Evolutionary conservation across 1,140 invertebrate genomes (phyloP).

Genomic region (Macrostomum lignano): DNA sequence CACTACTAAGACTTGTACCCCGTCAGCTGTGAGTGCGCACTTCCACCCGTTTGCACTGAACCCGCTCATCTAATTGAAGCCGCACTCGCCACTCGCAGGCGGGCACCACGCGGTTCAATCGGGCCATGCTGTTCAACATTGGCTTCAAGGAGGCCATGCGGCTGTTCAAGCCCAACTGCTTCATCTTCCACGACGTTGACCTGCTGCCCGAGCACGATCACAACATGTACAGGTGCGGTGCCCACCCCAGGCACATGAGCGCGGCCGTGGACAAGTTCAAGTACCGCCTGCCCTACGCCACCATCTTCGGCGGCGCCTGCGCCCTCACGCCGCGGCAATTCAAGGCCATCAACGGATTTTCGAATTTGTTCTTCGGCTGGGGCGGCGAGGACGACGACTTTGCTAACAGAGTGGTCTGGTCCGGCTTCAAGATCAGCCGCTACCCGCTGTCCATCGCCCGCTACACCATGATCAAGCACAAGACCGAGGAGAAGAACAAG

Average conservation of each 20-base stretch:
- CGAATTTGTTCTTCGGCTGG: slow-evolving; percentile 58
- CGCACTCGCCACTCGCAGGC: too few relatives aligned
- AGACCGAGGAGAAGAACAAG: slow-evolving; percentile 56
- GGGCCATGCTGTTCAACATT: slow-evolving; percentile 68
- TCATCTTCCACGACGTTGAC: slow-evolving; percentile 81
- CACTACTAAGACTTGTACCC: too few relatives aligned
- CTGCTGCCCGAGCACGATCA: slow-evolving; percentile 55
- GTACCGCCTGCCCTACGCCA: slow-evolving; percentile 58
- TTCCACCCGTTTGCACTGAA: too few relatives aligned
- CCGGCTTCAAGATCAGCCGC: slow-evolving; percentile 26
- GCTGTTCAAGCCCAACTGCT: slow-evolving; percentile 36
- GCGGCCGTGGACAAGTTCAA: slow-evolving; percentile 63
- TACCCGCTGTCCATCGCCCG: slow-evolving; percentile 56
- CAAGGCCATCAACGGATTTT: slow-evolving; percentile 51
- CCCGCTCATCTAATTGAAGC: too few relatives aligned
- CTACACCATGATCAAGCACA: slow-evolving; percentile 64
- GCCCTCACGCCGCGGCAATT: slow-evolving; percentile 36
- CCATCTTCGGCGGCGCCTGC: slow-evolving; percentile 48
- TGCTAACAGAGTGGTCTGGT: background rate
- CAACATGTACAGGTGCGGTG: slow-evolving; percentile 59
- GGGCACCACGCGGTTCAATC: slow-evolving; percentile 39
- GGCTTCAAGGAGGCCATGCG: slow-evolving; percentile 46
- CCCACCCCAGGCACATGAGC: slow-evolving; percentile 68
- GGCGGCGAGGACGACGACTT: slow-evolving; percentile 39
- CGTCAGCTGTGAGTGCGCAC: too few relatives aligned